These are phyloP conservation scores for Patiria miniata DNA, from an alignment of 35 echinoderm and acorn worm genomes.

Conservation along the genomic window DNA sequence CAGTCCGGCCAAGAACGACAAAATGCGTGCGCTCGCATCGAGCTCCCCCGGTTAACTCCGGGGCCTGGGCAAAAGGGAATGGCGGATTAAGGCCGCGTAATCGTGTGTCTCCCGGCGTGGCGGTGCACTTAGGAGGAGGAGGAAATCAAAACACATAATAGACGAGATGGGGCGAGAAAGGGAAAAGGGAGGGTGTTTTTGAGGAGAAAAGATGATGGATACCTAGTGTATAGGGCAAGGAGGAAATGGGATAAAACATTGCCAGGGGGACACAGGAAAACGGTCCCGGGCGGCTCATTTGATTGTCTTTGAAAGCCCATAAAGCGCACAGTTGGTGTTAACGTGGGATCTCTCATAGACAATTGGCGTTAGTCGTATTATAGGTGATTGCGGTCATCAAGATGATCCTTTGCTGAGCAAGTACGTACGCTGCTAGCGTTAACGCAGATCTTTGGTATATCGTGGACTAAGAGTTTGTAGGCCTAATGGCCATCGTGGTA, in stretches of 20 bases:
- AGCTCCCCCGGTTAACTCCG: not conserved
- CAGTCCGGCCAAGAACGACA: not conserved
- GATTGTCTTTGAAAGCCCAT: slow-evolving; percentile 5
- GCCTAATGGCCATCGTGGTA: too few relatives aligned
- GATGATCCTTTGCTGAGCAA: too few relatives aligned
- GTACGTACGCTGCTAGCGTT: too few relatives aligned
- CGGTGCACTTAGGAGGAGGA: slow-evolving; percentile 6
- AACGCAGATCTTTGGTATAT: too few relatives aligned
- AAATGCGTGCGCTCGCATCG: not conserved
- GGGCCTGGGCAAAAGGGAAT: not conserved
- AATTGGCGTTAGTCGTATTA: not conserved
- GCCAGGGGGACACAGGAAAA: not conserved
- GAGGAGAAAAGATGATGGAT: not conserved
- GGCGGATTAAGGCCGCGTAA: slow-evolving; percentile 9
- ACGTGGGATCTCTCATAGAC: not conserved
- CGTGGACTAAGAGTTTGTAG: too few relatives aligned
- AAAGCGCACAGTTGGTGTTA: not conserved
- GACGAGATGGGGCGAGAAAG: not conserved
- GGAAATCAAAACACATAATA: not conserved
- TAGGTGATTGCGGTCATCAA: not conserved
- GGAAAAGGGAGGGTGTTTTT: not conserved
- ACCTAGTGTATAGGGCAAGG: not conserved
- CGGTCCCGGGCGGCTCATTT: not conserved
- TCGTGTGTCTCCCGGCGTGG: slow-evolving; percentile 5
- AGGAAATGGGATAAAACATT: not conserved